Base-by-base conservation (phyloP, 2,113 vertebrate species). In the Grus americana region DNA sequence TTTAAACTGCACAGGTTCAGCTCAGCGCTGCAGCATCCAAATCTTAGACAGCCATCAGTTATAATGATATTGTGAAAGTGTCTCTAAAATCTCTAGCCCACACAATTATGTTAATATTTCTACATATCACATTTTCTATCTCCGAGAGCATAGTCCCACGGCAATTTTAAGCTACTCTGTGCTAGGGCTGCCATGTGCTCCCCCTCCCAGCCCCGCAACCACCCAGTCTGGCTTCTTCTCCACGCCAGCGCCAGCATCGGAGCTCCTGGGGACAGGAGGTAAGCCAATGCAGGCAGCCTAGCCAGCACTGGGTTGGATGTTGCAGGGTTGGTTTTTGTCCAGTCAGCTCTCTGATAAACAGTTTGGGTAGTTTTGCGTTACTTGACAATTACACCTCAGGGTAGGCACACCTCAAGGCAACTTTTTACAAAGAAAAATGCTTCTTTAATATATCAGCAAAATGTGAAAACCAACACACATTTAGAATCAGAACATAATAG, bases 241-340 rank as follows among this genome's bases (percentile, higher is more conserved):
- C 1, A 3, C 1, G 1, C 4, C 17, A 46, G 1, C 4, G 1
- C 4, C 17, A 46, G 1, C 4, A 0, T 0, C 18, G 16, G 29
- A 29, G 70, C 34, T 79, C 11, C 30, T 6, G 6, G 21, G 44
- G 19, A 70, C 34, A 73, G 67, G 27, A 72, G 16, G 2, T 5
- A 55, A 79, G 36, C 5, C 26, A 67, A 0, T 22, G 46, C 57
- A 55, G 66, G 52, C 34, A 76, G 36, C 30, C 32, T 12, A 20
- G 46, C 14, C 36, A 79, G 49, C 40, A 57, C 9, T 4, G 9
- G 5, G 4, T 2, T 90, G 30, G 23, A 40, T 73, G 65, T 29
- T 83, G 20, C 27, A 80, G 24, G 10, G 26, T 29, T 54, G 46
- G 16, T 29, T 76, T 90, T 58, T 54, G 16, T 75, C 36, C 27